phyloP scores from a whole-genome alignment of 2,888 invertebrate genomes.

The Eulithis prunata region DNA sequence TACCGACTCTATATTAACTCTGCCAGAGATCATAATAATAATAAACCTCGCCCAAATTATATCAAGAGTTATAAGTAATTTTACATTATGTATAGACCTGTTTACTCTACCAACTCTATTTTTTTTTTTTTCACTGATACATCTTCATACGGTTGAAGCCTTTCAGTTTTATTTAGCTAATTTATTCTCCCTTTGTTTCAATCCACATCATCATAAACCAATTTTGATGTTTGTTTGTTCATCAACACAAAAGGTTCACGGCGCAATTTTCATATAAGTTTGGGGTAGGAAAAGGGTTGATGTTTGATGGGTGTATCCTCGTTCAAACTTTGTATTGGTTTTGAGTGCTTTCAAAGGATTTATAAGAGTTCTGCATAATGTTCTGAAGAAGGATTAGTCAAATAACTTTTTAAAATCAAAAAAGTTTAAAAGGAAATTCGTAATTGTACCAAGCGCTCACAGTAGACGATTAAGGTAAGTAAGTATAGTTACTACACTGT shows the following conservation, averaged over 20 bases:
- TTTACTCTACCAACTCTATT: too few species aligned
- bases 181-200: slow-evolving; percentile 40
- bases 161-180: slow-evolving; percentile 16
- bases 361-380: slow-evolving; percentile 10
- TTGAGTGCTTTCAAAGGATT: slow-evolving; percentile 35
- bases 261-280: slow-evolving; percentile 33
- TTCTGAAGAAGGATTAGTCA: too few species aligned
- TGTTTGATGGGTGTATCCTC: slow-evolving; percentile 34
- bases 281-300: slow-evolving; percentile 33
- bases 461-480: too few species aligned
- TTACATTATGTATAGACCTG: too few species aligned
- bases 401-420: too few species aligned
- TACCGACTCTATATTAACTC: too few species aligned
- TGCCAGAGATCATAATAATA: too few species aligned
- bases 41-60: too few species aligned
- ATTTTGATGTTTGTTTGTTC: slow-evolving; percentile 43
- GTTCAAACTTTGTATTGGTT: slow-evolving; percentile 37
- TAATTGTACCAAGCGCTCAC: too few species aligned
- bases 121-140: background rate
- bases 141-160: slow-evolving; percentile 14
- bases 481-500: too few species aligned
- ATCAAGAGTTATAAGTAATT: too few species aligned
- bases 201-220: slow-evolving; percentile 45
- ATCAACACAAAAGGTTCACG: slow-evolving; percentile 37
- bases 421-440: too few species aligned